Evolutionary conservation across 1,140 invertebrate species (phyloP), one percentile per base, ranked within the genome.

Genomic region (Drosophila pseudoananassae): DNA sequence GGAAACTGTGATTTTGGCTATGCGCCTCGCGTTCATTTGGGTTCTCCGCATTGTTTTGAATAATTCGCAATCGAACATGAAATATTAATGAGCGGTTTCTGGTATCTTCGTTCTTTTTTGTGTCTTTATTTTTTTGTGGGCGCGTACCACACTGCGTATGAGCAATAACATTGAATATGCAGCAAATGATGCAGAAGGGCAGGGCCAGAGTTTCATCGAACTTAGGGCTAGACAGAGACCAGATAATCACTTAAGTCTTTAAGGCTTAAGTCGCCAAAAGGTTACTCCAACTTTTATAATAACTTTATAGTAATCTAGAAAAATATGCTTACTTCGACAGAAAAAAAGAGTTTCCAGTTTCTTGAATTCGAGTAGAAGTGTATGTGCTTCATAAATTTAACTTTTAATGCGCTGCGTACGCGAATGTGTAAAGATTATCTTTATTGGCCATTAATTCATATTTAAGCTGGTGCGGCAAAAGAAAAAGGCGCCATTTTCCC

Each of bases 391-490:
- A 84, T 84, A 84, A 84, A 84, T 84, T 84, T 38, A 63, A 80
- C 72, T 87, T 82, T 87, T 87, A 87, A 87, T 87, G 83, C 75
- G 71, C 71, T 88, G 83, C 82, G 83, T 88, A 82, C 83, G 83
- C 82, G 82, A 87, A 88, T 87, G 82, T 87, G 82, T 87, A 78
- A 88, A 87, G 82, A 87, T 87, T 82, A 87, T 87, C 82, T 87
- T 87, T 87, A 87, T 87, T 87, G 82, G 78, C 82, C 82, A 87
- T 87, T 87, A 87, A 88, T 87, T 87, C 82, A 88, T 87, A 87
- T 87, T 87, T 87, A 87, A 87, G 82, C 82, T 88, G 82, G 68
- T 87, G 83, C 82, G 83, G 82, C 83, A 87, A 87, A 85, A 84
- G 80, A 70, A 81, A 84, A 78, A 76, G 80, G 80, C 80, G 58